These are phyloP conservation scores for Notolepis coatsorum DNA, from an alignment of 2,797 vertebrate genomes.

Conservation along the genomic window DNA sequence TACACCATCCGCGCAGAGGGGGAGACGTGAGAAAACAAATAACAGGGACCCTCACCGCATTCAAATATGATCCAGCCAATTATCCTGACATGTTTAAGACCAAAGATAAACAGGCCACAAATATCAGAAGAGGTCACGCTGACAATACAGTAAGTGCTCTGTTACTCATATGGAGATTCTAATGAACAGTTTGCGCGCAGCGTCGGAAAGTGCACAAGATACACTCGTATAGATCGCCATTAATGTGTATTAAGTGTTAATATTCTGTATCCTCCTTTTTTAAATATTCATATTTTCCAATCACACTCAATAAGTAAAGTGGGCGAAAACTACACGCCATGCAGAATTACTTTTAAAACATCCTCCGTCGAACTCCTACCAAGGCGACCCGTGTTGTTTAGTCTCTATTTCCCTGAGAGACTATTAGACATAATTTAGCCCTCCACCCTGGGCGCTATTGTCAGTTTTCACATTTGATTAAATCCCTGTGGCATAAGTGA, in stretches of 20 bases:
- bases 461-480: slow-evolving; percentile 78
- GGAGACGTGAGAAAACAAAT: slow-evolving; percentile 54
- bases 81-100: slow-evolving; percentile 73
- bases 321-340: neutral
- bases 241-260: too few relatives aligned
- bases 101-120: slow-evolving; percentile 68
- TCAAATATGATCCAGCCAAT: slow-evolving; percentile 69
- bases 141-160: slow-evolving; percentile 61
- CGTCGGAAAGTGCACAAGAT: too few relatives aligned
- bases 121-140: slow-evolving; percentile 70
- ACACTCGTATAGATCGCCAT: slow-evolving; percentile 38
- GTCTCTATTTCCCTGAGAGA: slow-evolving; percentile 53
- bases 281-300: slow-evolving; percentile 34
- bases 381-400: too few relatives aligned
- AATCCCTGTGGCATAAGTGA: slow-evolving; percentile 80
- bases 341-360: slow-evolving; percentile 38
- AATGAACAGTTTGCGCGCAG: slow-evolving; percentile 42
- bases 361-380: neutral
- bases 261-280: slow-evolving; percentile 14
- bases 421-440: slow-evolving; percentile 61
- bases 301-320: slow-evolving; percentile 23
- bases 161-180: slow-evolving; percentile 60
- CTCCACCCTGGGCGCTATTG: slow-evolving; percentile 60
- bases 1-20: slow-evolving; percentile 63
- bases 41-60: slow-evolving; percentile 45